A percentile compares a stretch with the other conserved stretches of the same genome.
Evolutionary conservation across 2,797 vertebrate species (phyloP).

Genomic region (Dryobates pubescens): DNA sequence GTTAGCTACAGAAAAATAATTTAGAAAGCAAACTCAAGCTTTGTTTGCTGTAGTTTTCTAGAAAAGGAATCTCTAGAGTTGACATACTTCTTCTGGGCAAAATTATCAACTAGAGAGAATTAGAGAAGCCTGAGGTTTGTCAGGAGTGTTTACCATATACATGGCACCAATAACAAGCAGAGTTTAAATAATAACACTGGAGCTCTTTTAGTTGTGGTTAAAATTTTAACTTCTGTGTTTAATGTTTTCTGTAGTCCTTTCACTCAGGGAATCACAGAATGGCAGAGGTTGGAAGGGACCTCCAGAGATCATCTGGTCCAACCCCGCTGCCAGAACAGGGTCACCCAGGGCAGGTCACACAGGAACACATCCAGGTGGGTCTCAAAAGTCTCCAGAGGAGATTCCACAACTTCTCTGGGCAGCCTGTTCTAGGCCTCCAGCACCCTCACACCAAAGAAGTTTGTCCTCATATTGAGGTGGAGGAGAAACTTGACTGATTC

Average conservation of each 20-base stretch:
- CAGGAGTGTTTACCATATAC: not conserved
- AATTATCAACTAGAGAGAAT: too few relatives aligned
- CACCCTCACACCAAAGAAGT: too few relatives aligned
- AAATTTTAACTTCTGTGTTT: not conserved
- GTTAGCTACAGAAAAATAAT: not conserved
- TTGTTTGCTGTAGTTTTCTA: not conserved
- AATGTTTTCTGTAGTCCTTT: not conserved
- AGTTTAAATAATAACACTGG: not conserved
- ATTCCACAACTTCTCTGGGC: too few relatives aligned
- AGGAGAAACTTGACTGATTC: not conserved
- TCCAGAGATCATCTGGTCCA: too few relatives aligned
- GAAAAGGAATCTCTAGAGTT: not conserved
- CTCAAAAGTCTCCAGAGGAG: too few relatives aligned
- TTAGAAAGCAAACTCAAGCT: not conserved
- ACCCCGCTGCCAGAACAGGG: too few relatives aligned
- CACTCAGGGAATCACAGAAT: not conserved
- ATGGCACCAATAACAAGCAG: not conserved
- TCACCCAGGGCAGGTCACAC: too few relatives aligned
- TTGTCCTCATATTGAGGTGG: too few relatives aligned
- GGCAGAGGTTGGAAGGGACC: too few relatives aligned
- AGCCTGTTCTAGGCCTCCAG: too few relatives aligned
- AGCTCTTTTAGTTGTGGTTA: not conserved
- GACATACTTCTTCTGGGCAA: too few relatives aligned
- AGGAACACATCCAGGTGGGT: too few relatives aligned
- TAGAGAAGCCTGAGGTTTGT: not conserved